Evolutionary conservation across 92 coral and sea anemone species (phyloP), one percentile per base, ranked within the genome.

Genomic region (Blastomussa wellsi): DNA sequence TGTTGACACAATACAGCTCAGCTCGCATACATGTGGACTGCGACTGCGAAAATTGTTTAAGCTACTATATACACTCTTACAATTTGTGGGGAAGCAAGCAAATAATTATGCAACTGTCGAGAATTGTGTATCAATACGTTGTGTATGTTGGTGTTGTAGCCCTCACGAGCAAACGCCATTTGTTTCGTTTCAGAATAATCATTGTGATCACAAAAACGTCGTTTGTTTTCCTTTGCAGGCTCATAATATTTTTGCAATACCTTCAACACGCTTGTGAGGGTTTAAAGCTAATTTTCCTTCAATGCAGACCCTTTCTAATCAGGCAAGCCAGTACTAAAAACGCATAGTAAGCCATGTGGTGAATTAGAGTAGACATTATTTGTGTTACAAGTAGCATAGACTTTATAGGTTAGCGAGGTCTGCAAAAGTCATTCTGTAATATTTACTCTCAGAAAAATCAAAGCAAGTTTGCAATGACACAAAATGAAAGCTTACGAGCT

Each of bases 1-100:
- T 83, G 80, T 83, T 74, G 87, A 83, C 81, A 83, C 79, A 74
- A 26, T 38, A 41, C 39, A 75, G n/a, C 48, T 33, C 62, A 55
- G 38, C 37, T 24, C 26, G 29, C 52, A n/a, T 67, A 26, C 28
- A 67, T 42, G 42, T 19, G 53, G 53, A 44, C 37, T 22, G 47
- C 67, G 51, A 33, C 77, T 1, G 85, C 38, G 9, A 51, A 29
- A 51, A 38, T 33, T 33, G 51, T 77, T 82, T 36, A 71, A 70
- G 68, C 35, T 36, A 53, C 52, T 53, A 66, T 13, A 42, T 32
- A 68, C 24, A 36, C 14, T 22, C 17, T 4, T 2, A 71, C 24
- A 36, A 49, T 20, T 28, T 38, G 66, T 14, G 20, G 52, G 35
- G 14, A 19, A 14, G 24, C 24, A 33, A 53, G 31, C 53, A n/a